Conservation (phyloP, 2,888 invertebrate species). For the Coenonympha arcania region DNA sequence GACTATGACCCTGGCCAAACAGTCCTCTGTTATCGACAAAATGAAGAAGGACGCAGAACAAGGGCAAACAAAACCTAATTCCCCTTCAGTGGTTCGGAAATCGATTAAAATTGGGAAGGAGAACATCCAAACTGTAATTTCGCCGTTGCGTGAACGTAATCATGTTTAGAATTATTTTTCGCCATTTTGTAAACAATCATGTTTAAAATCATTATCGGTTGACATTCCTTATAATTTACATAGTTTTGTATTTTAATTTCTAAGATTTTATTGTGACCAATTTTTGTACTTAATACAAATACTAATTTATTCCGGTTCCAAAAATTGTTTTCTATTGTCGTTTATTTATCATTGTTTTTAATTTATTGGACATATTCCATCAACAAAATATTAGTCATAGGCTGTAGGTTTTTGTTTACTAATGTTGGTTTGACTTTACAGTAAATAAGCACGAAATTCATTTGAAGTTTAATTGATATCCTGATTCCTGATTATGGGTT, state of each 20-base stretch:
- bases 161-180: too few relatives aligned
- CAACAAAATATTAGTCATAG: constrained; percentile 4
- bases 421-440: background rate
- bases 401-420: background rate
- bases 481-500: too few relatives aligned
- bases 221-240: constrained; percentile 8
- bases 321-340: constrained; percentile 14
- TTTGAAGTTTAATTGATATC: too few relatives aligned
- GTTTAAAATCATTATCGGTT: too few relatives aligned
- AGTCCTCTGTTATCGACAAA: constrained; percentile 62
- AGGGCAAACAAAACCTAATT: constrained; percentile 51
- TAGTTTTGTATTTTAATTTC: background rate
- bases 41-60: constrained; percentile 60
- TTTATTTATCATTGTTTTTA: constrained; percentile 22
- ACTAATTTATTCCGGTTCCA: constrained; percentile 5
- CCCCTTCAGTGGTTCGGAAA: constrained; percentile 57
- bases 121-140: constrained; percentile 55
- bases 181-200: too few relatives aligned
- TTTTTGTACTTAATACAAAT: background rate
- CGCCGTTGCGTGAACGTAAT: constrained; percentile 65
- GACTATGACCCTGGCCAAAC: constrained; percentile 59
- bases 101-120: constrained; percentile 62
- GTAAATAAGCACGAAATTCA: background rate
- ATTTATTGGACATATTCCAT: constrained; percentile 21
- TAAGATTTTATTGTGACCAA: background rate